A percentile compares a stretch with the other conserved stretches of the same genome.
Evolutionary conservation across 2,888 invertebrate genomes (phyloP).

Genomic region (Brachypterus glaber): DNA sequence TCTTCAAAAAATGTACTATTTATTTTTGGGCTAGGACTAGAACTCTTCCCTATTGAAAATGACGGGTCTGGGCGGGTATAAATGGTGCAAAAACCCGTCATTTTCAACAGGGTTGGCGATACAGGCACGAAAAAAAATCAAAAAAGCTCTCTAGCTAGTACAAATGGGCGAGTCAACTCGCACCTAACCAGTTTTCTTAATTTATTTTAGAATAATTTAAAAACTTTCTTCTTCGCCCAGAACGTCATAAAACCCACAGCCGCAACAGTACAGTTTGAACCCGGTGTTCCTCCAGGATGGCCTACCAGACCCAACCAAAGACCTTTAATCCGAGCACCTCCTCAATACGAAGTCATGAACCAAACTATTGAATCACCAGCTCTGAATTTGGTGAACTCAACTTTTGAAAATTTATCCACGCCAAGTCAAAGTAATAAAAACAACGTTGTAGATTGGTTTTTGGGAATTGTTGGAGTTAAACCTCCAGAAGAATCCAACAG

Average conservation of each 20-base stretch:
- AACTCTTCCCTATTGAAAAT: too few species aligned
- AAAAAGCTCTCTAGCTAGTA: too few species aligned
- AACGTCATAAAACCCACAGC: conserved; percentile 24
- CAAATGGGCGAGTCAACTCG: too few species aligned
- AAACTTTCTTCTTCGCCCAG: too few species aligned
- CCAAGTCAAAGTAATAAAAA: conserved; percentile 4
- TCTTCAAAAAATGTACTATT: too few species aligned
- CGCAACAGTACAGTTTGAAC: conserved; percentile 23
- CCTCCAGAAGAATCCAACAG: conserved; percentile 15
- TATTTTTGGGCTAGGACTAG: too few species aligned
- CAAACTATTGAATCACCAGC: background rate
- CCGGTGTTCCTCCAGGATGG: conserved; percentile 27
- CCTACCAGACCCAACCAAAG: conserved; percentile 1
- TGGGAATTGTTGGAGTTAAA: conserved; percentile 30
- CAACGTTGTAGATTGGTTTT: conserved; percentile 34
- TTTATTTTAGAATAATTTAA: too few species aligned
- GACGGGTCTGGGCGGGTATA: too few species aligned
- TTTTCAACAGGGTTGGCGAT: too few species aligned
- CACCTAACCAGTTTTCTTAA: too few species aligned
- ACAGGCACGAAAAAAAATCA: too few species aligned
- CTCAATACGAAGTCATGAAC: conserved; percentile 1
- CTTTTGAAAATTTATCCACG: background rate
- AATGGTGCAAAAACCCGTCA: too few species aligned
- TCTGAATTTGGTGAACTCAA: background rate
- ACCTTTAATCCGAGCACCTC: conserved; percentile 8